Evolutionary conservation across 2,888 invertebrate genomes (phyloP).

Genomic region (Tetrapedia diversipes): DNA sequence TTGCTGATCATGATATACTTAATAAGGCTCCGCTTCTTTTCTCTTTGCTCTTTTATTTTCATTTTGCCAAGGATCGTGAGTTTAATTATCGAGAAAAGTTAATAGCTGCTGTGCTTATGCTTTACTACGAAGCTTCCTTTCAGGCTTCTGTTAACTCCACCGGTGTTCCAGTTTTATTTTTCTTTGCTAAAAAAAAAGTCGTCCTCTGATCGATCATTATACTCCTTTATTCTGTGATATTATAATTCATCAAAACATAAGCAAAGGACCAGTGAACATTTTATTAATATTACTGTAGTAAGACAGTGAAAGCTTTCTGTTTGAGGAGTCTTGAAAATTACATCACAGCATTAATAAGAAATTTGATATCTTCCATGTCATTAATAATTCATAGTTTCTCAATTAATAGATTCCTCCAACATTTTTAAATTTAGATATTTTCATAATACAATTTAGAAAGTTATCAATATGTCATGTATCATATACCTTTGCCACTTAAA

Average conservation of each 20-base stretch:
- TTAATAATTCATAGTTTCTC: too few relatives aligned
- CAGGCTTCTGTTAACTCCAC: conserved; percentile 6
- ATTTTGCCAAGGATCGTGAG: too few relatives aligned
- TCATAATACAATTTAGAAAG: too few relatives aligned
- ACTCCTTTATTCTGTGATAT: conserved; percentile 18
- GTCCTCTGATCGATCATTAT: conserved; percentile 14
- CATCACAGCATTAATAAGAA: not conserved
- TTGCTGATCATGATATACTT: too few relatives aligned
- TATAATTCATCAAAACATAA: conserved; percentile 12
- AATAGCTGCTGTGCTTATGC: not conserved
- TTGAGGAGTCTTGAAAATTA: not conserved
- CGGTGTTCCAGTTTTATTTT: not conserved
- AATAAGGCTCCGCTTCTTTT: not conserved
- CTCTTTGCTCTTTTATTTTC: not conserved
- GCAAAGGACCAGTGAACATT: not conserved
- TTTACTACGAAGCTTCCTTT: not conserved
- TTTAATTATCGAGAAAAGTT: conserved; percentile 12
- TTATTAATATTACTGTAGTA: not conserved
- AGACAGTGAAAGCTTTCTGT: too few relatives aligned
- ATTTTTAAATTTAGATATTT: too few relatives aligned
- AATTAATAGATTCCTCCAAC: too few relatives aligned
- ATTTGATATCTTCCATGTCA: too few relatives aligned
- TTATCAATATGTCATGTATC: too few relatives aligned
- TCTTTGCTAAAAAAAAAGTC: not conserved
- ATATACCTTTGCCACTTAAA: too few relatives aligned